Base-by-base conservation (phyloP, 2,797 vertebrate species). In the Cryptoblepharus egeriae region DNA sequence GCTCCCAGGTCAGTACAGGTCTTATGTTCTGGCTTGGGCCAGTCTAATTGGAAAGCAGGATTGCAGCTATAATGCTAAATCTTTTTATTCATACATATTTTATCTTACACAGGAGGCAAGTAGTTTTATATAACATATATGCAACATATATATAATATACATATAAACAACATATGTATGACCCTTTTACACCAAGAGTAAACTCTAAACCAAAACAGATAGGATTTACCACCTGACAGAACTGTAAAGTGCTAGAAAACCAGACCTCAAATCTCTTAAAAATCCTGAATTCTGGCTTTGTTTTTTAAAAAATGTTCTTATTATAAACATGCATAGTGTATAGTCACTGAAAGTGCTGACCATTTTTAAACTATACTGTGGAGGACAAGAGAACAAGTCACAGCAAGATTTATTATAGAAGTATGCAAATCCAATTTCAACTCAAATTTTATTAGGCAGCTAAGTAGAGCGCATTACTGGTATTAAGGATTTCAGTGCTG, bases 391-490 rank as follows among this genome's bases (percentile, higher is more conserved):
- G 75, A 74, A 86, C 49, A 75, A 78, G n/a, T 18, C 26, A 77
- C 12, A 64, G n/a, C 28, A 74, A 9, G 52, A 52, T 77, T 60
- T 72, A 49, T 85, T 85, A 85, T 24, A 73, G 11, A 45, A 20
- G 30, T 81, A 58, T 72, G 74, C 72, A 72, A 77, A 85, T 81
- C 60, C 67, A 77, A 77, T 77, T 81, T 77, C n/a, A 65, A 72
- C 28, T 73, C 20, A 77, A 58, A 58, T 45, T 57, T 76, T 71
- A 80, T 80, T 85, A 77, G 60, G 75, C 24, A 52, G 58, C 58
- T 69, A 69, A 61, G 49, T n/a, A 6, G 30, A 77, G 39, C 57
- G 32, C 37, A 72, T 58, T 57, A 77, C 22, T 81, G 35, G 22
- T n/a, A 76, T 80, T 69, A 65, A 65, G 49, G 32, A 77, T 80